Evolutionary conservation across 2,797 vertebrate genomes (phyloP).

Genomic region (Psittacula derbiana): DNA sequence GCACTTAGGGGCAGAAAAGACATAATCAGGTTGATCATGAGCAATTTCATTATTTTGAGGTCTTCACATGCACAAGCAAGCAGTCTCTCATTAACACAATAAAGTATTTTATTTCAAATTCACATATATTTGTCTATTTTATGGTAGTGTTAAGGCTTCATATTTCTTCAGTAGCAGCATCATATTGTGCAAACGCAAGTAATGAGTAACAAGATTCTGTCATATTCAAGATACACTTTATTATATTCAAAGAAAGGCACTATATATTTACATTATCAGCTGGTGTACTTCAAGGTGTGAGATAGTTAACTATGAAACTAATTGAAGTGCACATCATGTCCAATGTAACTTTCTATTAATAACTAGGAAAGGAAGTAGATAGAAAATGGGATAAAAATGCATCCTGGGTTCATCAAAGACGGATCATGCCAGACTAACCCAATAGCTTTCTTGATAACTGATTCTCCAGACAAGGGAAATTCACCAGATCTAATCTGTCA

Average conservation of each 20-base stretch:
- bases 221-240: neutral
- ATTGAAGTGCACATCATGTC: slow-evolving; percentile 9
- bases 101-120: neutral
- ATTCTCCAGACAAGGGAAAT: slow-evolving; percentile 37
- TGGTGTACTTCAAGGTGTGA: neutral
- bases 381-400: slow-evolving; percentile 29
- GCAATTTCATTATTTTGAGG: neutral
- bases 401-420: slow-evolving; percentile 25
- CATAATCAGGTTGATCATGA: neutral
- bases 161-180: neutral
- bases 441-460: slow-evolving; percentile 27
- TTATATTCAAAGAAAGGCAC: neutral
- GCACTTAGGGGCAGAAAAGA: neutral
- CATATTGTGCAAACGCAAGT: neutral
- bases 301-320: slow-evolving; percentile 10
- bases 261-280: neutral
- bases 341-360: slow-evolving; percentile 14
- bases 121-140: neutral
- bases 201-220: neutral
- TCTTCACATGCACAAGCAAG: neutral
- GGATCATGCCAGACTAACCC: slow-evolving; percentile 18
- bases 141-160: neutral
- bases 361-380: slow-evolving; percentile 19
- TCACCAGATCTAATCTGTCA: slow-evolving; percentile 38
- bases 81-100: neutral